These are phyloP conservation scores for Meloe dianella DNA, from an alignment of 2,888 invertebrate genomes.

Conservation along the genomic window DNA sequence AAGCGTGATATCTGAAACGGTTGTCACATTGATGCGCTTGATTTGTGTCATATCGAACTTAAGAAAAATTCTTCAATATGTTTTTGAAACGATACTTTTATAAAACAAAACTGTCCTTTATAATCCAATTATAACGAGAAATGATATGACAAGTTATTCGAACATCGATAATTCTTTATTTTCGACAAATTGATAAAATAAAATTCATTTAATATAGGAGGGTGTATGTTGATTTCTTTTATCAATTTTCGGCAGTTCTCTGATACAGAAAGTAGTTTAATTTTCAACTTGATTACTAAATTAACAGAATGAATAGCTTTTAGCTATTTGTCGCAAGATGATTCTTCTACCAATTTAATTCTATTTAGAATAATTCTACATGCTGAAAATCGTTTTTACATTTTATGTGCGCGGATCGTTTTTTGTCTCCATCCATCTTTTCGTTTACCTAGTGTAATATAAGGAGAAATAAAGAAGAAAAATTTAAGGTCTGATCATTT, in stretches of 20 bases:
- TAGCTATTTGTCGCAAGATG: conserved; percentile 16
- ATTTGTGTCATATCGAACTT: conserved; percentile 28
- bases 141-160: conserved; percentile 15
- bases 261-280: conserved; percentile 26
- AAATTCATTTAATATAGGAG: conserved; percentile 16
- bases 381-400: background rate
- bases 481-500: background rate
- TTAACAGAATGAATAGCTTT: conserved; percentile 25
- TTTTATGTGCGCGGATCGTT: background rate
- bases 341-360: background rate
- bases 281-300: conserved; percentile 26
- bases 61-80: conserved; percentile 6
- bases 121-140: conserved; percentile 13
- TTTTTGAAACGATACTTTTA: background rate
- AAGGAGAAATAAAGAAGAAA: background rate
- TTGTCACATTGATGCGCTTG: conserved; percentile 26
- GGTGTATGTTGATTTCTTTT: background rate
- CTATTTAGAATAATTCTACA: background rate
- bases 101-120: background rate
- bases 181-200: conserved; percentile 23
- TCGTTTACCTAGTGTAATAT: background rate
- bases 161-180: conserved; percentile 21
- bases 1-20: conserved; percentile 27
- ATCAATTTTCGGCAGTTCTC: conserved; percentile 14
- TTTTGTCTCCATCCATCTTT: background rate